A percentile compares a stretch with the other conserved stretches of the same genome.
These are phyloP conservation scores for Noctuana brunneofusca DNA, from an alignment of 2,888 invertebrate species.

Conservation along the genomic window DNA sequence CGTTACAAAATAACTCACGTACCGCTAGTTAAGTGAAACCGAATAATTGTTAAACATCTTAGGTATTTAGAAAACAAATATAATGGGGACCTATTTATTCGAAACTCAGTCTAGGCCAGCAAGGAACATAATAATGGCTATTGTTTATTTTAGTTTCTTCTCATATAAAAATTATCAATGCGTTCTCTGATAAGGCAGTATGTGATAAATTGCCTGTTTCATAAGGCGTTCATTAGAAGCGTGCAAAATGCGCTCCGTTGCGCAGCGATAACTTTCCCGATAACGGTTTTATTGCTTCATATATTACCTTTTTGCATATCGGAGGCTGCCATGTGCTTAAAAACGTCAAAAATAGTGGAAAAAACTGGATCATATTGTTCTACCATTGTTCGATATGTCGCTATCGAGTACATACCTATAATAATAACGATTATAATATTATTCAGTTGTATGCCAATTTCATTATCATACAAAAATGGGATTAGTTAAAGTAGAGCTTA, in stretches of 20 bases:
- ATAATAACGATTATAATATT: not conserved
- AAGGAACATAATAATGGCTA: conserved; percentile 49
- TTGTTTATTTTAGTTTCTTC: conserved; percentile 71
- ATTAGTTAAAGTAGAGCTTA: conserved; percentile 40
- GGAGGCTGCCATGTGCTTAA: conserved; percentile 56
- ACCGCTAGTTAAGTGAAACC: conserved; percentile 65
- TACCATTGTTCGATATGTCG: conserved; percentile 33
- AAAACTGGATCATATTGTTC: conserved; percentile 37
- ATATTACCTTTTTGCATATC: conserved; percentile 77
- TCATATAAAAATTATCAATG: conserved; percentile 75
- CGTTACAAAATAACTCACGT: conserved; percentile 70
- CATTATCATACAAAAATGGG: conserved; percentile 2
- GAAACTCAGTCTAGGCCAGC: conserved; percentile 6
- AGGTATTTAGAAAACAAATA: conserved; percentile 46
- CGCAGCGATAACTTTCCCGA: conserved; percentile 75
- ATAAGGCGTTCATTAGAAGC: conserved; percentile 82
- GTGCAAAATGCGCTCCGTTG: conserved; percentile 79
- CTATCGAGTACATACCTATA: conserved; percentile 5
- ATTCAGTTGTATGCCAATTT: conserved; percentile 31
- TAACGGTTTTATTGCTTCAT: conserved; percentile 79
- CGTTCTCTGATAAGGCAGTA: conserved; percentile 72
- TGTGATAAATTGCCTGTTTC: conserved; percentile 83
- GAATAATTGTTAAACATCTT: conserved; percentile 54
- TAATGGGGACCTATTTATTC: conserved; percentile 37
- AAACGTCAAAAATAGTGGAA: conserved; percentile 49